Evolutionary conservation across 2,797 vertebrate genomes (phyloP).

Genomic region (Rousettus madagascariensis): DNA sequence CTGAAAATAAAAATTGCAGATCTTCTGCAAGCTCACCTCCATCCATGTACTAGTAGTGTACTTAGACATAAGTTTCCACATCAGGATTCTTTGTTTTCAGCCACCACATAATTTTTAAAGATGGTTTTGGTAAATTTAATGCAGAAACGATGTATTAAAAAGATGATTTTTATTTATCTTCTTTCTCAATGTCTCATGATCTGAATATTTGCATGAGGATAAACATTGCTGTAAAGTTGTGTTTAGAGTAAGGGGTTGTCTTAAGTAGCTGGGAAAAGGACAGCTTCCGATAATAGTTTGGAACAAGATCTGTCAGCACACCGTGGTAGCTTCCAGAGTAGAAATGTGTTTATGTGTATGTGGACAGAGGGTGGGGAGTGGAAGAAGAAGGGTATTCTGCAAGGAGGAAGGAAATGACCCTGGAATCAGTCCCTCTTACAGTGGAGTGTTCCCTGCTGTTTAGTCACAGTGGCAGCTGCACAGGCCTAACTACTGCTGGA

Average conservation of each 20-base stretch:
- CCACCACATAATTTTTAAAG: neutral
- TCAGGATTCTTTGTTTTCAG: neutral
- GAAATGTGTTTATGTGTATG: neutral
- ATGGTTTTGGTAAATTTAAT: neutral
- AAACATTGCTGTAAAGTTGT: neutral
- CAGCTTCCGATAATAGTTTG: neutral
- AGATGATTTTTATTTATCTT: neutral
- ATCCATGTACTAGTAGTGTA: no score
- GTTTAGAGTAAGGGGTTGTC: neutral
- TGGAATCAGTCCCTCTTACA: neutral
- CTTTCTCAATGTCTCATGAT: neutral
- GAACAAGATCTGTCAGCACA: neutral
- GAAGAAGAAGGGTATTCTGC: neutral
- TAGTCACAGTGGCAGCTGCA: constrained; percentile 61
- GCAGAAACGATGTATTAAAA: neutral
- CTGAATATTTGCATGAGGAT: neutral
- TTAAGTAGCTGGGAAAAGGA: neutral
- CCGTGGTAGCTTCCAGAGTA: neutral
- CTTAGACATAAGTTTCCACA: neutral
- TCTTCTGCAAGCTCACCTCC: neutral
- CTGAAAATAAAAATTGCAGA: neutral
- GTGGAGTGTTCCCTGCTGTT: neutral
- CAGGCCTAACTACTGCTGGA: neutral
- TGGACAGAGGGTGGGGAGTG: no score
- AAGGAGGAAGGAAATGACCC: neutral